Conservation (phyloP, 2,113 vertebrate species). For the Cairina moschata region DNA sequence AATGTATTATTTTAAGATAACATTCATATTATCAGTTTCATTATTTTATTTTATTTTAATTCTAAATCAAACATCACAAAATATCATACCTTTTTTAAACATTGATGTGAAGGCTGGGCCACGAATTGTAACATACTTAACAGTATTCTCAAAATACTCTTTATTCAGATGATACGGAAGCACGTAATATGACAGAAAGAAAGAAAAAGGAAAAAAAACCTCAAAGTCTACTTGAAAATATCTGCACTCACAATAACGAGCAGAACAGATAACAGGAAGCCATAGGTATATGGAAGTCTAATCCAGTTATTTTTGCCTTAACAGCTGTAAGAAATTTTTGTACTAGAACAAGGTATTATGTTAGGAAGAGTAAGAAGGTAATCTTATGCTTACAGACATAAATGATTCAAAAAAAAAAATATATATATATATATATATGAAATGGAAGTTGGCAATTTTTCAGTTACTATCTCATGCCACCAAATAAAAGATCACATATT, state of each 20-base stretch:
- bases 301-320: neutral
- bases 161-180: neutral
- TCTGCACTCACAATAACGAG: rapidly evolving
- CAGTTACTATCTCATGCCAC: neutral
- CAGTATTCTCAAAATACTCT: neutral
- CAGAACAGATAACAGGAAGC: neutral
- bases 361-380: neutral
- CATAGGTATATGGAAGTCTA: neutral
- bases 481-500: neutral
- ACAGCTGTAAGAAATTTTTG: neutral
- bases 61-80: too few relatives aligned
- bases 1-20: conserved; percentile 2
- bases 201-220: neutral
- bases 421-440: neutral
- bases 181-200: neutral
- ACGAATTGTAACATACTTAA: neutral
- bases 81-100: too few relatives aligned
- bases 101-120: neutral
- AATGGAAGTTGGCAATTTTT: neutral
- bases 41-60: neutral
- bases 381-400: neutral
- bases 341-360: neutral
- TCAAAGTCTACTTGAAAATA: neutral
- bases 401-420: neutral
- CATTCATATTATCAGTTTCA: neutral